Percentiles rank a stretch among this genome's conserved stretches.
phyloP scores from a whole-genome alignment of 2,113 vertebrate species.

The Tringa solitaria region DNA sequence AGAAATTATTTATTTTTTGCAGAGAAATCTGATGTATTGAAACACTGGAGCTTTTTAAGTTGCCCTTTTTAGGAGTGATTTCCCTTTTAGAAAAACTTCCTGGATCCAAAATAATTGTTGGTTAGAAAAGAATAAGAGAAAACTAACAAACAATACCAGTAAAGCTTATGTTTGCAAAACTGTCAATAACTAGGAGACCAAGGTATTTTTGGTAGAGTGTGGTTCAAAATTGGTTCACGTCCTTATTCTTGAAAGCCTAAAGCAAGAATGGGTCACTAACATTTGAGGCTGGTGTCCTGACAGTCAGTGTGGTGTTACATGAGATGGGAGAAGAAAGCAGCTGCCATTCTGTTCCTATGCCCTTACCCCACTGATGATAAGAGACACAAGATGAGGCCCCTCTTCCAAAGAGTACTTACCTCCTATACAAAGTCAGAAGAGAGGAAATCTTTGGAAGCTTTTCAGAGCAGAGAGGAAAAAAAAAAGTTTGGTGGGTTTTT shows the following conservation, averaged over 20 bases:
- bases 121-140: background rate
- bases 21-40: background rate
- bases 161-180: background rate
- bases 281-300: background rate
- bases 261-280: background rate
- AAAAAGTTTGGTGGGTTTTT: background rate
- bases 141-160: accelerated
- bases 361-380: background rate
- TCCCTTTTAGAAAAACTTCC: background rate
- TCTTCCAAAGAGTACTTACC: background rate
- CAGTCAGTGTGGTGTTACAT: no score
- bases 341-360: background rate
- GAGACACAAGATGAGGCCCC: background rate
- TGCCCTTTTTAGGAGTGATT: background rate
- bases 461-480: background rate
- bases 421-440: background rate
- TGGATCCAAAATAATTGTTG: background rate
- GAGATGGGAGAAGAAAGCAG: background rate
- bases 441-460: background rate
- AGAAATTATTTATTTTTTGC: background rate
- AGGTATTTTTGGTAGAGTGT: background rate
- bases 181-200: background rate
- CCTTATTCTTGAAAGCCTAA: background rate
- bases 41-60: background rate
- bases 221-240: background rate